Evolutionary conservation across 2,797 vertebrate genomes (phyloP).

Genomic region (Synanceia verrucosa): DNA sequence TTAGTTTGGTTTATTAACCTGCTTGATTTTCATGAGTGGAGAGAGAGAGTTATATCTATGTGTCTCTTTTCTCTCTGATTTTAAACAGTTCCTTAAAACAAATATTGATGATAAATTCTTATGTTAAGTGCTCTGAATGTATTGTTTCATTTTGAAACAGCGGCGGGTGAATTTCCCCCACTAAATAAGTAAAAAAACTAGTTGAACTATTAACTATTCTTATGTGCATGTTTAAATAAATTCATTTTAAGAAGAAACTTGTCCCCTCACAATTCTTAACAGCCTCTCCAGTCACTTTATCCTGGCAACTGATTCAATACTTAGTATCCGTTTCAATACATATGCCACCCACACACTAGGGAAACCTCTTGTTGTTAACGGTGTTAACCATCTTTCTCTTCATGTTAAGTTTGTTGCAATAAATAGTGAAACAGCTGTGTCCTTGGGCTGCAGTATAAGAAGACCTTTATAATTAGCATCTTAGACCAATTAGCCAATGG

Average conservation of each 20-base stretch:
- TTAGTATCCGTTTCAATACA: not conserved
- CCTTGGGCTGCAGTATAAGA: not conserved
- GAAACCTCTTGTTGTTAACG: not conserved
- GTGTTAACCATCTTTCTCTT: not conserved
- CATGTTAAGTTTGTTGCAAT: not conserved
- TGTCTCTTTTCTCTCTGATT: too few species aligned
- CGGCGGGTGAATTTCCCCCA: too few species aligned
- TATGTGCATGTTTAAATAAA: too few species aligned
- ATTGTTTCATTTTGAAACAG: not conserved
- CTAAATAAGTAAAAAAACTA: too few species aligned
- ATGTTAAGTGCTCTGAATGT: not conserved
- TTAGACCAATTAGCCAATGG: constrained; percentile 3
- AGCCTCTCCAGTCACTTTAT: not conserved
- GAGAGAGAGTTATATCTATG: not conserved
- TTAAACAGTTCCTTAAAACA: too few species aligned
- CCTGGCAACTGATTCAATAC: not conserved
- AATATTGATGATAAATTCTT: too few species aligned
- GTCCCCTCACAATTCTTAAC: not conserved
- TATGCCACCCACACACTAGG: not conserved
- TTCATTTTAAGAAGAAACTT: not conserved
- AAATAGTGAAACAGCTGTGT: constrained; percentile 8
- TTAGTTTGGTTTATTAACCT: not conserved
- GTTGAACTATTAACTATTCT: too few species aligned
- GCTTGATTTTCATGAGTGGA: not conserved
- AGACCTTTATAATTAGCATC: not conserved